Base-by-base conservation (phyloP, 2,797 vertebrate genomes). In the Remorina albescens region DNA sequence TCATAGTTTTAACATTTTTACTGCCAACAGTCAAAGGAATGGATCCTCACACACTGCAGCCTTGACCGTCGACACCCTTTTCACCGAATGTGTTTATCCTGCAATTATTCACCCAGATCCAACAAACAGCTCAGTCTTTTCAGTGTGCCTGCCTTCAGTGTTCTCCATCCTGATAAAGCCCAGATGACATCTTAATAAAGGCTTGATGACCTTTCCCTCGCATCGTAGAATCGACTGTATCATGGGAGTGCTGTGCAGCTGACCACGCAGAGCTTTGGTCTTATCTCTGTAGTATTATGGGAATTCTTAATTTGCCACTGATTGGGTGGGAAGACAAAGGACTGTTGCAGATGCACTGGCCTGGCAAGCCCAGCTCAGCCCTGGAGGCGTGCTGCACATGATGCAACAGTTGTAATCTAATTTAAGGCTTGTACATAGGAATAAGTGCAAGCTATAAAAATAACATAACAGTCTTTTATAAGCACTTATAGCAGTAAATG, bases 151-250 rank as follows among this genome's bases (percentile, higher is more conserved):
- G 36, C 68, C 61, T 74, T 77, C 50, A 39, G 61, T 69, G 63
- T 66, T 65, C 81, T 82, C 81, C 57, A 77, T 82, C 81, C 69
- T 83, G 71, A 86, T 86, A 79, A 83, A 85, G 67, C 60, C 64
- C 56, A 56, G 58, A 72, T 83, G 86, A 84, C 76, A 86, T 71
- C 78, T 80, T 71, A 81, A 88, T 86, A 81, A 83, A 81, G 71
- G 56, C 30, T 28, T 34, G 65, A 68, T 82, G 85, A 86, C 85
- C 81, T 88, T 82, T 86, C 58, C 32, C 65, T 83, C 16, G 3
- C 50, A 64, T 62, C 32, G 26, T 32, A 58, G 32, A 67, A 76
- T 30, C 63, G 26, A 65, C 75, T 69, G 56, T 32, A 61, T 78
- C 74, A 65, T 70, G 36, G 23, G 55, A 25, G 26, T 30, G 26